Evolutionary conservation across 2,888 invertebrate genomes (phyloP), one percentile per base, ranked within the genome.

Genomic region (Drosophila falleni): DNA sequence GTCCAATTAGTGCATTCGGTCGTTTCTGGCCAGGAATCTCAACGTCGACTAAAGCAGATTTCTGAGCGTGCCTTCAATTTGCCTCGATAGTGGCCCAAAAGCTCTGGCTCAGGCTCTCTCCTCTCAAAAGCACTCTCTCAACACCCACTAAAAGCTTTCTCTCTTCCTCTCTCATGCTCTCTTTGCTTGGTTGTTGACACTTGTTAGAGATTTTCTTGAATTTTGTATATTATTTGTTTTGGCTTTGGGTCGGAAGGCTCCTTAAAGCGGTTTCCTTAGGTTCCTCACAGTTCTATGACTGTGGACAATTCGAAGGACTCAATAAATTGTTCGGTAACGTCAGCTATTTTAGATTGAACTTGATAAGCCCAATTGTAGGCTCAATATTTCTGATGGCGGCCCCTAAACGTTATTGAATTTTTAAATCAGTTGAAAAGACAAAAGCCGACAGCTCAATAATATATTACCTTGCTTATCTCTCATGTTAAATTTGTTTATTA

Each of bases 11-110:
- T 35, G 64, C 61, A 53, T 46, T 67, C 46, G 39, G 65, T 65
- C 72, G 81, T 62, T 78, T 74, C 73, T 70, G 71, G 84, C 81
- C 84, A 86, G 86, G 84, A 84, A 80, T 81, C 86, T 84, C 78
- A 81, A 78, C 61, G 69, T 78, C 62, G 56, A 78, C 78, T 78
- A 71, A 53, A 29, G 9, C 5, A 13, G 13, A 35, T 74, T 68
- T 68, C 78, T 78, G 78, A 78, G 71, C 65, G 56, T 58, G 71
- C 65, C 71, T 69, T 56, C 46, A 58, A 58, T 13, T 49, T 55
- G 55, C 53, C 59, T 61, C 67, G 58, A 26, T 42, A 50, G 35
- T 31, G 56, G 63, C 64, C 70, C 70, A 71, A 69, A 69, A 55
- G 55, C 55, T 61, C 8, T 44, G 23, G 23, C 67, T 62, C 56